phyloP scores from a whole-genome alignment of 2,113 vertebrate species.

The Antechinus flavipes region DNA sequence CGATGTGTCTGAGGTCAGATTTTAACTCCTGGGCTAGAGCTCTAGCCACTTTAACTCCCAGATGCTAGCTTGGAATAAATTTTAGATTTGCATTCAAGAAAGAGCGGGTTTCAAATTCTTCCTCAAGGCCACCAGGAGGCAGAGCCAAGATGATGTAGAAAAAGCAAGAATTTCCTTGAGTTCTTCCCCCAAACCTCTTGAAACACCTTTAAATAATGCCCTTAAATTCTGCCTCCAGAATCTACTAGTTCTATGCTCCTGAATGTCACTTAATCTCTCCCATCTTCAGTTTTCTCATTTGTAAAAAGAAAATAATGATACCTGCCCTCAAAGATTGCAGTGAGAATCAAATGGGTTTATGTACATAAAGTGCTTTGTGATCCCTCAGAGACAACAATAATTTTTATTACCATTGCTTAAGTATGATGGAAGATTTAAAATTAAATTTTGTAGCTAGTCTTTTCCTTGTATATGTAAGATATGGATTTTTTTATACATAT shows the following conservation, averaged over 20 bases:
- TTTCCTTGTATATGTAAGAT: background rate
- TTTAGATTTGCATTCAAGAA: background rate
- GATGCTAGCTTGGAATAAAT: background rate
- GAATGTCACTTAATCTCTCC: background rate
- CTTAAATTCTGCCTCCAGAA: background rate
- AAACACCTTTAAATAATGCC: too few species aligned
- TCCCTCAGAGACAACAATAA: background rate
- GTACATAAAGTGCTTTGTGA: too few species aligned
- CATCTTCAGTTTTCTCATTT: background rate
- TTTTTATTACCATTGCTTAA: background rate
- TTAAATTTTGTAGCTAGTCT: background rate
- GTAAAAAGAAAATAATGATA: background rate
- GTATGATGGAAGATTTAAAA: background rate
- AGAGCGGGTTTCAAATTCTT: background rate
- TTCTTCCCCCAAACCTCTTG: too few species aligned
- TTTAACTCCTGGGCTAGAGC: too few species aligned
- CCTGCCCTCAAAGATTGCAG: background rate
- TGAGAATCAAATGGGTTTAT: too few species aligned
- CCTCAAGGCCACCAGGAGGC: too few species aligned
- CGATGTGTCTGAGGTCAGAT: too few species aligned
- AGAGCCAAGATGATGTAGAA: too few species aligned
- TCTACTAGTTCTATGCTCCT: background rate
- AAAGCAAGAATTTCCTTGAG: too few species aligned
- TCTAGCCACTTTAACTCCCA: too few species aligned
- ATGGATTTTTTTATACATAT: background rate